phyloP scores from a whole-genome alignment of 2,888 invertebrate genomes.

The Eristalis tenax region DNA sequence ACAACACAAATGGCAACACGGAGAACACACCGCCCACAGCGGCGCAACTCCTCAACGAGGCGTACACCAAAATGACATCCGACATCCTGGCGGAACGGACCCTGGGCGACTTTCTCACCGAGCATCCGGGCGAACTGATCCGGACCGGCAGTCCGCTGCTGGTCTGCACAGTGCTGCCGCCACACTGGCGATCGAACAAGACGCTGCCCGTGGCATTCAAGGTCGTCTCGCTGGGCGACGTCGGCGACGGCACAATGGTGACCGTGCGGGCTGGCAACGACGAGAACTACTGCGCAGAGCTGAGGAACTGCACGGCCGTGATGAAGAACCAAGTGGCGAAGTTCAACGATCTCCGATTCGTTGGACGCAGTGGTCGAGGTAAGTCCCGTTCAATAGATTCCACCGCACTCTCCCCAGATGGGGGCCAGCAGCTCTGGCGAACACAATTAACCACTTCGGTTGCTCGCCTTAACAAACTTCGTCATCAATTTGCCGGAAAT shows the following conservation, averaged over 20 bases:
- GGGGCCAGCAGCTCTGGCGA: not conserved
- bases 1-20: conserved; percentile 77
- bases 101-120: conserved; percentile 92
- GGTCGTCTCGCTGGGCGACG: conserved; percentile 96
- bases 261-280: conserved; percentile 98
- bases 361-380: conserved; percentile 99
- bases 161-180: conserved; percentile 96
- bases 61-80: conserved; percentile 93
- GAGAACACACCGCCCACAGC: conserved; percentile 88
- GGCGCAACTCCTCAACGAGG: conserved; percentile 88
- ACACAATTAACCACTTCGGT: conserved; percentile 72
- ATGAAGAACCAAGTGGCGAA: conserved; percentile 99
- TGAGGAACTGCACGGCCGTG: conserved; percentile 96
- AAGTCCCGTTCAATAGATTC: conserved; percentile 80
- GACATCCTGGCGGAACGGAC: conserved; percentile 94
- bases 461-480: conserved; percentile 61
- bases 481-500: conserved; percentile 64
- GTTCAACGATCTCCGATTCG: conserved; percentile 99
- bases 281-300: conserved; percentile 97
- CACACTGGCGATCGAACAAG: conserved; percentile 99
- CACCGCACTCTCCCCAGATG: not conserved
- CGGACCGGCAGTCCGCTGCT: conserved; percentile 96
- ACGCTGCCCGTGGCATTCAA: conserved; percentile 98
- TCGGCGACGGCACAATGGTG: conserved; percentile 97
- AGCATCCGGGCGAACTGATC: conserved; percentile 95